Base-by-base conservation (phyloP, 37 sponge, comb jelly and placozoan genomes). In the Ianthella basta region DNA sequence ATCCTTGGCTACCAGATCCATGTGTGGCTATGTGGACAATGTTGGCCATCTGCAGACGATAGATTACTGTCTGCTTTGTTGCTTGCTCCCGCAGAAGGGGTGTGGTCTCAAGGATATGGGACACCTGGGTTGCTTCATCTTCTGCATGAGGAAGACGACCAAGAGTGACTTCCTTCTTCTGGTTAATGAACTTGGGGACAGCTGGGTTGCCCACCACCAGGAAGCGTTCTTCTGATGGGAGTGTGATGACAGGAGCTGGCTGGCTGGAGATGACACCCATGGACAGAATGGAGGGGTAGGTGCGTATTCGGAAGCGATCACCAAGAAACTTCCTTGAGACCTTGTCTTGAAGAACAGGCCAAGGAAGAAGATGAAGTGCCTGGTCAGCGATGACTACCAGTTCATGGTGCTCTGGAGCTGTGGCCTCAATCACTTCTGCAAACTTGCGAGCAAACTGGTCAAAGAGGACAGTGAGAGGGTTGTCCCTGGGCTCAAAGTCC, bases 11-110 rank as follows among this genome's bases (percentile, higher is more conserved):
- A 0, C 85, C 90, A 72, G 85, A 90, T 0, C 90, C 90, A 60
- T 93, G 93, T 0, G 93, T 92, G 40, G 93, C 93, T 41, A 92
- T 19, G 60, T 92, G 93, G 56, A 92, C 84, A 30, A 92, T 57
- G 40, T 92, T 86, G n/a, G 93, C 93, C 14, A 37, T 72, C 24
- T 56, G 80, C 30, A 93, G 29, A 15, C 85, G 50, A n/a, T 60
- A 82, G 13, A 89, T 12, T 13, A 93, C 82, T 12, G 81, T 82
- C 82, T 57, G 40, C 66, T 93, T 93, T 2, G 93, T 93, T 8
- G 93, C 89, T 56, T 89, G 87, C 24, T 87, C 88, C 30, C 73
- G 56, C 32, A 93, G 90, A 24, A 93, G 50, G n/a, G 93, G 93
- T 6, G 59, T 63, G 8, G 88, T 75, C 29, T 82, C 81, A 19